These are phyloP conservation scores for Prorops nasuta DNA, from an alignment of 1,140 invertebrate species.

Conservation along the genomic window DNA sequence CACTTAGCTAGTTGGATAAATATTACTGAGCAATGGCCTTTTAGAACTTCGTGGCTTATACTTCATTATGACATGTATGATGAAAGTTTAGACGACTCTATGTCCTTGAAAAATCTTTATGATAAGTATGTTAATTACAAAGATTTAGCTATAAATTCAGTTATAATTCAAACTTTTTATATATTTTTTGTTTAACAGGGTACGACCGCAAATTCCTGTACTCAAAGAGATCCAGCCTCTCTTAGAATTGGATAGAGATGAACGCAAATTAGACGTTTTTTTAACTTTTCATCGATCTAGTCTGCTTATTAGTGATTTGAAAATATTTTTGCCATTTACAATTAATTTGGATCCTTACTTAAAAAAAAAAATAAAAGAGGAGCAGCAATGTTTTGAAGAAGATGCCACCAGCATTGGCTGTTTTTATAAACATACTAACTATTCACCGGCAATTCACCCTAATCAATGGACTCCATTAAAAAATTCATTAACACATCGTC, in stretches of 20 bases:
- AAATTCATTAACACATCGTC: too few species aligned
- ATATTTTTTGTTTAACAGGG: conserved; percentile 54
- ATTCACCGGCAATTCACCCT: too few species aligned
- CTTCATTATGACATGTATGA: conserved; percentile 89
- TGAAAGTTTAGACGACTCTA: conserved; percentile 81
- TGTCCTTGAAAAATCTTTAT: conserved; percentile 84
- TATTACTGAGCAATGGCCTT: conserved; percentile 98
- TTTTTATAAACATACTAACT: too few species aligned
- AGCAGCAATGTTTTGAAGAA: conserved; percentile 68
- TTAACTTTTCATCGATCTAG: conserved; percentile 82
- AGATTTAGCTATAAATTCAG: neutral
- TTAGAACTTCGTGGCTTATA: conserved; percentile 95
- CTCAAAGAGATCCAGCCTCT: conserved; percentile 86
- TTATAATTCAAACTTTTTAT: conserved; percentile 48
- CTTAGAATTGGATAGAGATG: conserved; percentile 89
- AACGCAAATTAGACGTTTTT: conserved; percentile 91
- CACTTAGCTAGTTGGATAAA: conserved; percentile 96
- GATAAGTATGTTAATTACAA: conserved; percentile 77
- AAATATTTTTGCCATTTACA: conserved; percentile 93
- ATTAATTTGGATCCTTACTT: conserved; percentile 96
- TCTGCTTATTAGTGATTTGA: conserved; percentile 81
- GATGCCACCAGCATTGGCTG: too few species aligned
- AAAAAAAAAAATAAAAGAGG: conserved; percentile 89
- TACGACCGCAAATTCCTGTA: conserved; percentile 76
- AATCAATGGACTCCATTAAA: too few species aligned